These are phyloP conservation scores for Dendrocincla tyrannina DNA, from an alignment of 2,797 vertebrate species.

Conservation along the genomic window DNA sequence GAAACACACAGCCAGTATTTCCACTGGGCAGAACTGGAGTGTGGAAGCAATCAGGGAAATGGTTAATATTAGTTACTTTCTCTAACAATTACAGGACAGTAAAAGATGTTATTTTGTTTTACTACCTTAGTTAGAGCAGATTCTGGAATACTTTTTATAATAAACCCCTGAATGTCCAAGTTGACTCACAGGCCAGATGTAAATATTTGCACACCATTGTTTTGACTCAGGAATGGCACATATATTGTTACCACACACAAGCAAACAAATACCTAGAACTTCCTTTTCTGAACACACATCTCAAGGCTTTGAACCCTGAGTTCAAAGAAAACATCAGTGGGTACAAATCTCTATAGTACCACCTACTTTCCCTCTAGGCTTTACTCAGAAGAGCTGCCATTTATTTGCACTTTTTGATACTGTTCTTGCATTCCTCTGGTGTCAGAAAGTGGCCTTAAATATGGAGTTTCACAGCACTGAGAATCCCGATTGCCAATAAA, in stretches of 20 bases:
- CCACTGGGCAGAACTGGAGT: not conserved
- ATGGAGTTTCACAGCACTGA: fast-evolving
- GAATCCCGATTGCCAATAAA: not conserved
- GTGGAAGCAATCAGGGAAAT: not conserved
- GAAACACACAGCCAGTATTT: not conserved
- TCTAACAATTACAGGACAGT: not conserved
- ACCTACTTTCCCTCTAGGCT: not conserved
- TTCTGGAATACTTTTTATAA: not conserved
- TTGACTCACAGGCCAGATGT: not conserved
- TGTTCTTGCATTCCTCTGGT: not conserved
- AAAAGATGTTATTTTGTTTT: not conserved
- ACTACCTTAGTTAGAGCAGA: not conserved
- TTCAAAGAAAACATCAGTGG: not conserved
- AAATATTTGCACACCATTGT: not conserved
- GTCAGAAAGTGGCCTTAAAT: not conserved
- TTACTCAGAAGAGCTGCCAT: not conserved
- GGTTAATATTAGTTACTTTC: not conserved
- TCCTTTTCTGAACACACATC: not conserved
- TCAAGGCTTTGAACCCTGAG: not conserved
- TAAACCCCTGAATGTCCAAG: not conserved
- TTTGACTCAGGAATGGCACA: not conserved
- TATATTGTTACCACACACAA: not conserved
- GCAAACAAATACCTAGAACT: not conserved
- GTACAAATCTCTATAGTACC: not conserved
- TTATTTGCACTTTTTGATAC: not conserved